These are phyloP conservation scores for Rhopalosiphum nymphaeae DNA, from an alignment of 2,888 invertebrate species.

Conservation along the genomic window DNA sequence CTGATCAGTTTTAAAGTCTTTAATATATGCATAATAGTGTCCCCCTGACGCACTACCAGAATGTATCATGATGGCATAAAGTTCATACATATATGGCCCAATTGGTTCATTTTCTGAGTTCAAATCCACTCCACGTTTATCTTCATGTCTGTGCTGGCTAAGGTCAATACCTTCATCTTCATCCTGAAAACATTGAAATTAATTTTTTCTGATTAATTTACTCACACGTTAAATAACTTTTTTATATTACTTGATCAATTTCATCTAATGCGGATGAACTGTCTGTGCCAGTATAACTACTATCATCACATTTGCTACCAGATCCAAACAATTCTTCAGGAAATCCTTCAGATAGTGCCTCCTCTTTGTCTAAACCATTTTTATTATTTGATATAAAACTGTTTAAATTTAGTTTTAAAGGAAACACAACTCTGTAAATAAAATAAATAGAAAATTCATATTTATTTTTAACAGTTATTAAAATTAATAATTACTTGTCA, in stretches of 20 bases:
- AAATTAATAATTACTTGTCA: constrained; percentile 76
- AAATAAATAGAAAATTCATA: constrained; percentile 43
- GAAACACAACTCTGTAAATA: constrained; percentile 81
- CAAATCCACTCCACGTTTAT: constrained; percentile 69
- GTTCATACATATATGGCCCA: constrained; percentile 85
- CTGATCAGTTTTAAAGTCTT: constrained; percentile 80
- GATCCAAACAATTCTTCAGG: constrained; percentile 72
- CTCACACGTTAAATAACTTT: background rate
- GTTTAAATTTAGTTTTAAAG: constrained; percentile 83
- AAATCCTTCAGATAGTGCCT: constrained; percentile 69
- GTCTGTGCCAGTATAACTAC: constrained; percentile 80
- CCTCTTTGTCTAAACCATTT: constrained; percentile 66
- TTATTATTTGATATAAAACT: constrained; percentile 75
- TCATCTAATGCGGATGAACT: constrained; percentile 78
- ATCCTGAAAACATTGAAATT: constrained; percentile 66
- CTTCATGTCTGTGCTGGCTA: constrained; percentile 74
- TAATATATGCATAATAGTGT: constrained; percentile 92
- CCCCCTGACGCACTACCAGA: constrained; percentile 91
- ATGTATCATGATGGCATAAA: constrained; percentile 93
- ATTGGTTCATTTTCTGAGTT: constrained; percentile 69
- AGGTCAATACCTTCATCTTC: constrained; percentile 75
- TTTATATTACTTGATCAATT: constrained; percentile 67
- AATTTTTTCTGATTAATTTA: background rate
- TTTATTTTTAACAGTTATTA: background rate
- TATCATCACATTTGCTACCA: constrained; percentile 76